Conservation (phyloP, 2,113 vertebrate species). For the Dasyurus viverrinus region DNA sequence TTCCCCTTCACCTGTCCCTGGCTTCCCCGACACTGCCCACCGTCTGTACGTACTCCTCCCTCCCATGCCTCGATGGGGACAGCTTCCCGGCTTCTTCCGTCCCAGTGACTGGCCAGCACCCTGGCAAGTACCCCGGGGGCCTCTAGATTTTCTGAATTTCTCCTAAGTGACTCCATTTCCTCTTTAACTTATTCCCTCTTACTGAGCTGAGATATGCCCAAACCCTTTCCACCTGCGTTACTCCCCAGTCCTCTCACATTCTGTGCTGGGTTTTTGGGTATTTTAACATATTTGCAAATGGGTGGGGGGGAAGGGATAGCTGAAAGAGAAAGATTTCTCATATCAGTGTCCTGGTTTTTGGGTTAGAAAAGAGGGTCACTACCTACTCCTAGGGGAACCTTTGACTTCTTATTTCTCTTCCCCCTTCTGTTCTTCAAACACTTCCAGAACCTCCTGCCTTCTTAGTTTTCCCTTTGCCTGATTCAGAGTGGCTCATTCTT, state of each 20-base stretch:
- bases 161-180: neutral
- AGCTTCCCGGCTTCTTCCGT: neutral
- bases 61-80: neutral
- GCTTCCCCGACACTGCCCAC: neutral
- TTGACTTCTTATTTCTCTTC: neutral
- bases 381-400: neutral
- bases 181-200: neutral
- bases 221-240: neutral
- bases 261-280: neutral
- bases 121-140: neutral
- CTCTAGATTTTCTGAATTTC: neutral
- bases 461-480: neutral
- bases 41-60: neutral
- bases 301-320: too few species aligned
- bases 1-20: neutral
- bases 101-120: neutral
- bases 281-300: neutral
- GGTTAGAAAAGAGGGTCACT: neutral
- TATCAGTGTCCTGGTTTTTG: neutral
- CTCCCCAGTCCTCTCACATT: neutral
- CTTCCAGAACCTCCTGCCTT: neutral
- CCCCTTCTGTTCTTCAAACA: neutral
- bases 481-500: neutral
- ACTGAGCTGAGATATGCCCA: neutral
- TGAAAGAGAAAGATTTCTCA: neutral